A percentile compares a stretch with the other conserved stretches of the same genome.
Conservation (phyloP, 2,113 vertebrate genomes). For the Centropus unirufus region DNA sequence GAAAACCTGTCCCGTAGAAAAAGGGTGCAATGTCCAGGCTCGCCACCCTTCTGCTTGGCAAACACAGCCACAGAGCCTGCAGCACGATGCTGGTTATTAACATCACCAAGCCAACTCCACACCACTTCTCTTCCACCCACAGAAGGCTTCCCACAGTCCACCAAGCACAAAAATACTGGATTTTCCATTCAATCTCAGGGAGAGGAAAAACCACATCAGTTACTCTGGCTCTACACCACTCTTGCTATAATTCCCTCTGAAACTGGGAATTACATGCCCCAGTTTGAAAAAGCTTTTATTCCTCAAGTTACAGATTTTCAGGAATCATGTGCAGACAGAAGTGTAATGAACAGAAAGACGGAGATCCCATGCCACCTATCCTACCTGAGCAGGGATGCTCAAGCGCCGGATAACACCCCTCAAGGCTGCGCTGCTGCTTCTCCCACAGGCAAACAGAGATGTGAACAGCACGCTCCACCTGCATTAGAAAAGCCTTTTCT, state of each 20-base stretch:
- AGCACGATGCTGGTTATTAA: rapidly evolving
- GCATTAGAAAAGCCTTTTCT: not conserved
- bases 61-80: not conserved
- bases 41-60: not conserved
- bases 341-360: not conserved
- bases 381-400: not conserved
- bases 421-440: not conserved
- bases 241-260: not conserved
- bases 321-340: rapidly evolving
- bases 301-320: not conserved
- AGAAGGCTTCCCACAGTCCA: not conserved
- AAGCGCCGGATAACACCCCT: rapidly evolving
- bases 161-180: not conserved
- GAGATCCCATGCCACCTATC: not conserved
- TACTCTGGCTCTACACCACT: too few relatives aligned
- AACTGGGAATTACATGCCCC: rapidly evolving
- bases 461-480: not conserved
- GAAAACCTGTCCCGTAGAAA: rapidly evolving
- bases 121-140: not conserved
- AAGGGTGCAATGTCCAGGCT: not conserved
- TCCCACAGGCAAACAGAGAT: not conserved
- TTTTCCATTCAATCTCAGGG: not conserved
- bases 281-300: not conserved
- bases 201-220: not conserved
- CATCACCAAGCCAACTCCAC: not conserved